Evolutionary conservation across 2,113 vertebrate genomes (phyloP).

Genomic region (Dolichallabes microphthalmus): DNA sequence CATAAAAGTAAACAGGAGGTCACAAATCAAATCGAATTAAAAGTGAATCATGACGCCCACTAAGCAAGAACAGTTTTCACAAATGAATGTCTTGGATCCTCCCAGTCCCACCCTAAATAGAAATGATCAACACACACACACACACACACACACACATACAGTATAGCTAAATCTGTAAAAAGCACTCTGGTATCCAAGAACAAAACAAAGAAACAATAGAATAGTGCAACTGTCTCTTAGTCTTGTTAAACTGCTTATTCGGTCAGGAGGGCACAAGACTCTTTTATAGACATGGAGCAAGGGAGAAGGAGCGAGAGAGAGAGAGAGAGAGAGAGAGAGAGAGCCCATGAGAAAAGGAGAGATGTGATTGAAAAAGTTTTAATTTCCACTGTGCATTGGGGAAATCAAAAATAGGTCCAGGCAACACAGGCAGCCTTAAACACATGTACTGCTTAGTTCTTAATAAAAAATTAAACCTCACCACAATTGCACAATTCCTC

Average conservation of each 20-base stretch:
- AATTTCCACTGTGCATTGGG: slow-evolving; percentile 30
- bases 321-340: slow-evolving; percentile 10
- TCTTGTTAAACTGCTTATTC: slow-evolving; percentile 34
- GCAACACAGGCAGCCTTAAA: slow-evolving; percentile 60
- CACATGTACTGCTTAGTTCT: slow-evolving; percentile 51
- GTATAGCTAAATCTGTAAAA: not conserved
- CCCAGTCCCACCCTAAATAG: not conserved
- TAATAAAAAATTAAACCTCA: slow-evolving; percentile 25
- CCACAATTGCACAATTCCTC: slow-evolving; percentile 37
- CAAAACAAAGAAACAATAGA: not conserved
- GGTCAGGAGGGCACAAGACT: not conserved
- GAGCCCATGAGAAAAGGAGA: slow-evolving; percentile 29
- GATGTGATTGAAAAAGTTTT: slow-evolving; percentile 30
- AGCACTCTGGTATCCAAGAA: not conserved
- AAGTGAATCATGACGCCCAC: not conserved
- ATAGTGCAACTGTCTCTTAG: slow-evolving; percentile 30
- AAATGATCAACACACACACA: not conserved
- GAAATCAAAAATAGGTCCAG: slow-evolving; percentile 61
- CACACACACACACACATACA: slow-evolving; percentile 18
- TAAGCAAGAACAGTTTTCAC: not conserved
- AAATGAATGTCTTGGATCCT: not conserved
- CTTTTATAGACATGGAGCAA: not conserved
- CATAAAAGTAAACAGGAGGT: not conserved
- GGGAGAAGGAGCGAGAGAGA: slow-evolving; percentile 3
- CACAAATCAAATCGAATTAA: not conserved